These are phyloP conservation scores for Ladona fulva DNA, from an alignment of 1,140 invertebrate species.

Conservation along the genomic window DNA sequence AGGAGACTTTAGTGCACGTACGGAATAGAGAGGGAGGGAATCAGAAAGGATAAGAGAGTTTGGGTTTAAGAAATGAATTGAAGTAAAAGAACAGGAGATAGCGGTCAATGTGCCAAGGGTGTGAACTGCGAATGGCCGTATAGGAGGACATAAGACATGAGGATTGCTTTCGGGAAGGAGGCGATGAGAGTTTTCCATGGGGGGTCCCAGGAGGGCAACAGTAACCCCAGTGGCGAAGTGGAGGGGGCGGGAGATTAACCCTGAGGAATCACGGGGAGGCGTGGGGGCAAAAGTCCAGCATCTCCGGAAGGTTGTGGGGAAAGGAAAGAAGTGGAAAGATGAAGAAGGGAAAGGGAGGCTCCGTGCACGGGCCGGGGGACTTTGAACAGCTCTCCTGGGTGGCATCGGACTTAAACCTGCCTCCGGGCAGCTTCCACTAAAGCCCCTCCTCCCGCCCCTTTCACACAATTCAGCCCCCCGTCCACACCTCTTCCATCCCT, in stretches of 20 bases:
- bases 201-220: not conserved
- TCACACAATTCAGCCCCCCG: too few species aligned
- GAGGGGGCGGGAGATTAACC: not conserved
- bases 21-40: too few species aligned
- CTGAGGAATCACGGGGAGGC: not conserved
- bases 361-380: not conserved
- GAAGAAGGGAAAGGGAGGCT: not conserved
- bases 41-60: too few species aligned
- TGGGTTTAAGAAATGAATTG: too few species aligned
- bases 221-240: not conserved
- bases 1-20: too few species aligned
- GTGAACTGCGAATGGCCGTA: not conserved
- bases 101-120: not conserved
- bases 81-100: not conserved
- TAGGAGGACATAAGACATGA: not conserved
- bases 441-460: not conserved
- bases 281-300: not conserved
- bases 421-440: not conserved
- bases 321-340: not conserved
- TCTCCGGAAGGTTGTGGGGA: not conserved
- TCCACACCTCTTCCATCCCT: not conserved
- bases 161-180: not conserved
- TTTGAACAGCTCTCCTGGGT: constrained; percentile 19
- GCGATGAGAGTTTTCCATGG: not conserved
- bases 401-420: constrained; percentile 15